These are phyloP conservation scores for Azemiops feae DNA, from an alignment of 2,113 vertebrate genomes.

Conservation along the genomic window DNA sequence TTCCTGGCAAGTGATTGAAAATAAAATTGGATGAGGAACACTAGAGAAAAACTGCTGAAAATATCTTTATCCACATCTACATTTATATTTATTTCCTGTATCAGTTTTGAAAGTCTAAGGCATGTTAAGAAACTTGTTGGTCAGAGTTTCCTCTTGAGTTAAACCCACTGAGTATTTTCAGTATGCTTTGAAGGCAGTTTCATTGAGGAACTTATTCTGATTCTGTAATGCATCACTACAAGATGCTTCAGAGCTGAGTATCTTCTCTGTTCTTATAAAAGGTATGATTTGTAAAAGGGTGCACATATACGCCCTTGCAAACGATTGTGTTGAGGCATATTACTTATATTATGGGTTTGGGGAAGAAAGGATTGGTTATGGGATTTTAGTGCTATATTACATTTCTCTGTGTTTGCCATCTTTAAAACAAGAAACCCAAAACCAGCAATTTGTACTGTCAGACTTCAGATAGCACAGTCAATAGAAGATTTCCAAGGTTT, in stretches of 20 bases:
- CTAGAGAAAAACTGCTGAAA: slow-evolving; percentile 10
- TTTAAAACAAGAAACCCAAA: neutral
- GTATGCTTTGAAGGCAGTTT: slow-evolving; percentile 3
- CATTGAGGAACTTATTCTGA: neutral
- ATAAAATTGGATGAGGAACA: slow-evolving; percentile 34
- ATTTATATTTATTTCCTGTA: neutral
- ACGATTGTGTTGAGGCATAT: neutral
- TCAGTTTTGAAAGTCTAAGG: neutral
- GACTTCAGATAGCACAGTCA: neutral
- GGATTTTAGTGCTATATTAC: neutral
- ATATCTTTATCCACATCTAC: neutral
- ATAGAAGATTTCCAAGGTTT: neutral
- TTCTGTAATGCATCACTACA: neutral
- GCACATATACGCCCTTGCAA: neutral
- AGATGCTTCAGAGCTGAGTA: neutral
- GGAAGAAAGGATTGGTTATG: neutral
- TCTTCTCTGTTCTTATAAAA: neutral
- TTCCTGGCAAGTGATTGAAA: slow-evolving; percentile 30
- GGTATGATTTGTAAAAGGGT: neutral
- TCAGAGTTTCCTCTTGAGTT: neutral
- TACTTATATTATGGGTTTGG: neutral
- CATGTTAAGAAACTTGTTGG: neutral
- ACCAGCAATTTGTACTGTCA: neutral
- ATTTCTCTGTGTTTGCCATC: neutral
- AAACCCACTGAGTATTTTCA: neutral